Percentiles rank a stretch among this genome's conserved stretches.
phyloP scores from a whole-genome alignment of 92 coral and sea anemone genomes.

The Hydrozoanthus gracilis region DNA sequence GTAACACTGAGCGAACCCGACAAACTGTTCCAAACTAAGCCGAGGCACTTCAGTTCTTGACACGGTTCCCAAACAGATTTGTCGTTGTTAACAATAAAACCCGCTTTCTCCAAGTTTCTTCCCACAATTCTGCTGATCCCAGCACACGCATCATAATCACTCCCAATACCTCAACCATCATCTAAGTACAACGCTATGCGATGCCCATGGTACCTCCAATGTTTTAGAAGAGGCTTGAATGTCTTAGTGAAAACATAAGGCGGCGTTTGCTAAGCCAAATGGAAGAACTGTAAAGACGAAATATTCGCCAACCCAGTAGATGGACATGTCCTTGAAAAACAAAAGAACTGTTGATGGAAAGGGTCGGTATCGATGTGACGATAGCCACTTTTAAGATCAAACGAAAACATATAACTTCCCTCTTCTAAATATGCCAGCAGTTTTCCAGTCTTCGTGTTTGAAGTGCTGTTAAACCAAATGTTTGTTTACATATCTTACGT shows the following conservation, averaged over 20 bases:
- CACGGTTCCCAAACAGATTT: slow-evolving; percentile 10
- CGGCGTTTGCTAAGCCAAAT: slow-evolving; percentile 40
- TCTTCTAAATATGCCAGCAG: slow-evolving; percentile 21
- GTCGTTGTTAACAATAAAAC: slow-evolving; percentile 21
- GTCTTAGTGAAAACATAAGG: slow-evolving; percentile 40
- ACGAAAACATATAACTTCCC: slow-evolving; percentile 30
- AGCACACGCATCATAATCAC: slow-evolving; percentile 4
- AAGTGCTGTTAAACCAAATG: background rate
- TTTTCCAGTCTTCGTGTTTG: slow-evolving; percentile 43
- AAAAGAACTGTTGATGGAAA: slow-evolving; percentile 24
- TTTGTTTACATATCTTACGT: slow-evolving; percentile 16
- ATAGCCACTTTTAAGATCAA: slow-evolving; percentile 18
- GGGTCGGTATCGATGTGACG: slow-evolving; percentile 37
- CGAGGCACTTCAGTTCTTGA: background rate
- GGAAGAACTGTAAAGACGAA: slow-evolving; percentile 40
- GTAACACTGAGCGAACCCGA: slow-evolving; percentile 35
- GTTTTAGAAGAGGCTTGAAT: slow-evolving; percentile 24
- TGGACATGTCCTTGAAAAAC: slow-evolving; percentile 17
- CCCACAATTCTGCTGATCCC: background rate
- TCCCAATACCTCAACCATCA: slow-evolving; percentile 9
- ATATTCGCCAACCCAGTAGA: background rate
- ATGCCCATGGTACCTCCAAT: slow-evolving; percentile 28
- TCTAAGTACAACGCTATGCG: slow-evolving; percentile 38
- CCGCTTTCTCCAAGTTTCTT: slow-evolving; percentile 1
- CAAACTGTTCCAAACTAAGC: slow-evolving; percentile 1